Evolutionary conservation across 2,113 vertebrate genomes (phyloP).

Genomic region (Acrocephalus arundinaceus): DNA sequence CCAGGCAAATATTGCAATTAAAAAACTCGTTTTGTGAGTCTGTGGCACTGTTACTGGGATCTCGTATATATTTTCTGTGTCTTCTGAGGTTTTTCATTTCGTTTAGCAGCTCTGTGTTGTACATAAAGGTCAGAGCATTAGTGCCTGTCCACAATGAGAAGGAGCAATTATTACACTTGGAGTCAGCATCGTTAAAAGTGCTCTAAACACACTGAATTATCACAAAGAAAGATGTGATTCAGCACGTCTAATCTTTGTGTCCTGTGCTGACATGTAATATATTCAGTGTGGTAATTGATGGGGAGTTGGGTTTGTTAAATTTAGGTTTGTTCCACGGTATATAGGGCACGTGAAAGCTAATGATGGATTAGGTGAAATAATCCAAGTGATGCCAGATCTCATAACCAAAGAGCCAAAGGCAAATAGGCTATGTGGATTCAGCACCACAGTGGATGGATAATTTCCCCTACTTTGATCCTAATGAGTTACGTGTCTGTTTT

Average conservation of each 20-base stretch:
- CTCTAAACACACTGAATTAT: constrained; percentile 1
- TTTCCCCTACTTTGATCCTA: constrained; percentile 38
- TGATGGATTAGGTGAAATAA: constrained; percentile 69
- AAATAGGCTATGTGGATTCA: constrained; percentile 58
- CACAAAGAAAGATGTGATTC: constrained; percentile 40
- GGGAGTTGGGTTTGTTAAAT: constrained; percentile 48
- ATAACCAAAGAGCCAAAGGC: constrained; percentile 54
- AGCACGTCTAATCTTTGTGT: neutral
- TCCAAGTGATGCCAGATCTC: constrained; percentile 47
- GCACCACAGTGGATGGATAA: constrained; percentile 28
- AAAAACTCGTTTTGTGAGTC: neutral
- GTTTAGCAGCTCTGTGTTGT: neutral
- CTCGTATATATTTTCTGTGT: neutral
- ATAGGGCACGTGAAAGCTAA: constrained; percentile 58
- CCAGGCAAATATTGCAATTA: neutral
- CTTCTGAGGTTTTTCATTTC: neutral
- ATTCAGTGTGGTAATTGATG: constrained; percentile 14
- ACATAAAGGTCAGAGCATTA: neutral
- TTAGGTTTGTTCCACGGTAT: constrained; percentile 37
- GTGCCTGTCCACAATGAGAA: neutral
- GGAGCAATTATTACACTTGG: neutral
- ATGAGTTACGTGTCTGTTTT: constrained; percentile 61
- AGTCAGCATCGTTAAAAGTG: neutral
- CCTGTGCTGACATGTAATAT: constrained; percentile 2
- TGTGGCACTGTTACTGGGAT: neutral